Percentiles rank a stretch among this genome's conserved stretches.
These are phyloP conservation scores for Bellardia bayeri DNA, from an alignment of 2,888 invertebrate genomes.

Conservation along the genomic window DNA sequence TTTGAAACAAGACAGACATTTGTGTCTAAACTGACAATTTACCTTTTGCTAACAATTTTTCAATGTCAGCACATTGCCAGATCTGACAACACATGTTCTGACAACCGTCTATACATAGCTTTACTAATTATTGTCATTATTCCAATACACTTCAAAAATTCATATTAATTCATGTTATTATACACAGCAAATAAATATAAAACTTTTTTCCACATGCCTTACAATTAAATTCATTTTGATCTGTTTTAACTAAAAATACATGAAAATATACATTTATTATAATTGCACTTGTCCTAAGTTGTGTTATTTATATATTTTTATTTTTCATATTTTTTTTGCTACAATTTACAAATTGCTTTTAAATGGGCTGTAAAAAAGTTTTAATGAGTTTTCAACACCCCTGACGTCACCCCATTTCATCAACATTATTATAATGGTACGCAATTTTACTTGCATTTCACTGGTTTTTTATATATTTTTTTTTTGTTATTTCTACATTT, in stretches of 20 bases:
- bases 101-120: no score
- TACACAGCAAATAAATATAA: no score
- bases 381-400: slow-evolving; percentile 83
- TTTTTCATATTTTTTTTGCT: slow-evolving; percentile 46
- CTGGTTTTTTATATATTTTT: slow-evolving; percentile 40
- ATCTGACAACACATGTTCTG: no score
- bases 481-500: slow-evolving; percentile 28
- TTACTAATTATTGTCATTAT: no score
- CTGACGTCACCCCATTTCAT: slow-evolving; percentile 70
- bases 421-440: slow-evolving; percentile 64
- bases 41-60: no score
- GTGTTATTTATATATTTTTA: slow-evolving; percentile 14
- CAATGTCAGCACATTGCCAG: no score
- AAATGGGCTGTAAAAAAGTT: slow-evolving; percentile 84
- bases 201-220: background rate
- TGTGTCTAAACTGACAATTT: no score
- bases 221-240: background rate
- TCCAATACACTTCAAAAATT: no score
- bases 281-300: slow-evolving; percentile 58
- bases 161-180: no score
- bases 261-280: slow-evolving; percentile 21
- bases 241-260: slow-evolving; percentile 3
- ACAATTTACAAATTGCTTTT: slow-evolving; percentile 84
- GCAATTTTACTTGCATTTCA: slow-evolving; percentile 68
- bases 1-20: no score